Evolutionary conservation across 2,113 vertebrate genomes (phyloP).

Genomic region (Albula glossodonta): DNA sequence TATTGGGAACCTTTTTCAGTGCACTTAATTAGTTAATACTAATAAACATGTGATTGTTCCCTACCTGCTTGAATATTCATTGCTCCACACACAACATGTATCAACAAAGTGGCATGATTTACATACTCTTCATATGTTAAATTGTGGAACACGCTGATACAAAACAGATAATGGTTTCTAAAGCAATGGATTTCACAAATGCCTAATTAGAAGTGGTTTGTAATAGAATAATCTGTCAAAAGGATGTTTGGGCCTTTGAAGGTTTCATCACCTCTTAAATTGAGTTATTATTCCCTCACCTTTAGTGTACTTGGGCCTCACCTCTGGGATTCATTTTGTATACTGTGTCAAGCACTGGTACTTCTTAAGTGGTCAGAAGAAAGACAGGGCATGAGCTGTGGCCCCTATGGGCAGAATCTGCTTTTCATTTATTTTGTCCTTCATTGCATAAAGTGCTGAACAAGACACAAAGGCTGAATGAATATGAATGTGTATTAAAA

Average conservation of each 20-base stretch:
- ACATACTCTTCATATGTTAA: conserved; percentile 19
- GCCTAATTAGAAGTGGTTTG: conserved; percentile 21
- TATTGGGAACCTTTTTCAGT: neutral
- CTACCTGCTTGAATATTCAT: conserved; percentile 20
- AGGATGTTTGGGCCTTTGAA: conserved; percentile 25
- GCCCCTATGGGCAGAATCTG: neutral
- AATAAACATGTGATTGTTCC: conserved; percentile 8
- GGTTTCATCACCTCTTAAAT: conserved; percentile 32
- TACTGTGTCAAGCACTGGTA: conserved; percentile 21
- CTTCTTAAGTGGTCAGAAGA: conserved; percentile 30
- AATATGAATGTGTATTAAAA: conserved; percentile 3
- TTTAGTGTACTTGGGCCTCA: conserved; percentile 18
- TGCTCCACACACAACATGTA: neutral
- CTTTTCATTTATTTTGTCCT: conserved; percentile 17
- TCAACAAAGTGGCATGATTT: conserved; percentile 17
- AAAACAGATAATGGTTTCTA: conserved; percentile 14
- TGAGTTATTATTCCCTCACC: conserved; percentile 28
- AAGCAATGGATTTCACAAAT: conserved; percentile 23
- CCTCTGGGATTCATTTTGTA: conserved; percentile 23
- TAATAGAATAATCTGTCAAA: conserved; percentile 26
- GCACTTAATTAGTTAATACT: neutral
- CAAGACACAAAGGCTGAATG: neutral
- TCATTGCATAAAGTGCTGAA: neutral
- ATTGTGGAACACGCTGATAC: neutral
- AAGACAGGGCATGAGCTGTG: conserved; percentile 20